These are phyloP conservation scores for Sarcoramphus papa DNA, from an alignment of 2,797 vertebrate species.

Conservation along the genomic window DNA sequence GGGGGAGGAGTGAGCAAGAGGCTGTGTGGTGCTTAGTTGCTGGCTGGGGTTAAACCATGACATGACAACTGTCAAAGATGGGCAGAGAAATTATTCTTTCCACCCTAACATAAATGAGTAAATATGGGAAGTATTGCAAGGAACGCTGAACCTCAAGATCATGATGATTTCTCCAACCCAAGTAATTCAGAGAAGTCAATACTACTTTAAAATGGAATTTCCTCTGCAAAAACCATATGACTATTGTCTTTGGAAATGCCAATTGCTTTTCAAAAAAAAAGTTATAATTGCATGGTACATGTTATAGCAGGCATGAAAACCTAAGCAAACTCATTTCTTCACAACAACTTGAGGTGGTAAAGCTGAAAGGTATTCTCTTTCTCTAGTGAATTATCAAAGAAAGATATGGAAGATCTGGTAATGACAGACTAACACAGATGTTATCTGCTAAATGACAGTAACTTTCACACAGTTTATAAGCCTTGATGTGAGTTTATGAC, in stretches of 20 bases:
- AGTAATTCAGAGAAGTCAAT: not conserved
- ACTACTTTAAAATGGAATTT: not conserved
- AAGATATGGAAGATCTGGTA: not conserved
- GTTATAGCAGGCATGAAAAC: not conserved
- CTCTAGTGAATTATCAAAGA: not conserved
- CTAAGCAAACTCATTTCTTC: not conserved
- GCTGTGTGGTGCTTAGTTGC: too few species aligned
- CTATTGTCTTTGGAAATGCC: not conserved
- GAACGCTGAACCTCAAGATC: not conserved
- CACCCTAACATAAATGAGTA: not conserved
- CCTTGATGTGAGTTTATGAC: not conserved
- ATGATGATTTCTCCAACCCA: not conserved
- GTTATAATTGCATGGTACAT: not conserved
- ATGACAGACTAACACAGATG: not conserved
- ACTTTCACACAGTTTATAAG: not conserved
- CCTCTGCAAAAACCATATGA: not conserved
- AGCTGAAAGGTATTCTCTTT: not conserved
- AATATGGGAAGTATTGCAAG: not conserved
- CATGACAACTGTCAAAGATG: not conserved
- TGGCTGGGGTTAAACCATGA: too few species aligned
- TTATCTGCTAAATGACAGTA: not conserved
- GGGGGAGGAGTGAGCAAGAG: too few species aligned
- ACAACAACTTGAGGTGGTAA: not conserved
- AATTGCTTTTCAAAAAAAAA: not conserved
- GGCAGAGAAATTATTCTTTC: not conserved